Base-by-base conservation (phyloP, 1,140 invertebrate genomes). In the Drosophila dunni region DNA sequence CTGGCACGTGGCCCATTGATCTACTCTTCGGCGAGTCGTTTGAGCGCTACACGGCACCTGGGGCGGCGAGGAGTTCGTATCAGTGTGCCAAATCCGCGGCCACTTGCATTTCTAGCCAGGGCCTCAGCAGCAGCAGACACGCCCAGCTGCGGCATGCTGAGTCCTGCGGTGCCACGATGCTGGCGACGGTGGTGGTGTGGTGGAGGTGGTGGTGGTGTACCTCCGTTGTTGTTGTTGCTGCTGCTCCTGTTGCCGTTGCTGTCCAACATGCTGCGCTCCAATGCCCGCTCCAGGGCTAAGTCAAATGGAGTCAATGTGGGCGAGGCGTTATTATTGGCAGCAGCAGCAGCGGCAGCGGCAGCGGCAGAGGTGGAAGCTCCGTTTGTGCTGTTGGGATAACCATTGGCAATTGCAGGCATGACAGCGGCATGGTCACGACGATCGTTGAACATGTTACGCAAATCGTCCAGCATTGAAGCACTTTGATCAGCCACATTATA, bases 221-320 rank as follows among this genome's bases (percentile, higher is more conserved):
- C 24, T 6, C 5, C 24, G 24, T 29, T 29, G 24, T 29, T 29
- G 24, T 6, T 29, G 24, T 29, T 29, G 5, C 1, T 38, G 7
- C 15, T 9, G 7, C 9, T 20, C 2, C 17, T 48, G n/a, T 20
- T 7, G 5, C 51, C 45, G 7, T 42, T 42, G n/a, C 40, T 42
- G 2, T 68, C 77, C 13, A 64, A 17, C 29, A 75, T 54, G 63
- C 77, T 79, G 7, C 79, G 70, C 46, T 78, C 70, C 5, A 78
- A 54, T 38, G 76, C 72, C 60, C 79, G 0, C 42, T 67, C 70
- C 1, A 78, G 46, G 0, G 62, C 60, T 10, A 66, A 15, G 24
- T 78, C 68, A 0, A 42, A n/a, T 11, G 63, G 11, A 17, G 7
- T 13, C 17, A 68, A 6, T 6, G 11, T 42, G 3, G 44, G 0